These are phyloP conservation scores for Agelaius phoeniceus DNA, from an alignment of 2,113 vertebrate genomes.

Conservation along the genomic window DNA sequence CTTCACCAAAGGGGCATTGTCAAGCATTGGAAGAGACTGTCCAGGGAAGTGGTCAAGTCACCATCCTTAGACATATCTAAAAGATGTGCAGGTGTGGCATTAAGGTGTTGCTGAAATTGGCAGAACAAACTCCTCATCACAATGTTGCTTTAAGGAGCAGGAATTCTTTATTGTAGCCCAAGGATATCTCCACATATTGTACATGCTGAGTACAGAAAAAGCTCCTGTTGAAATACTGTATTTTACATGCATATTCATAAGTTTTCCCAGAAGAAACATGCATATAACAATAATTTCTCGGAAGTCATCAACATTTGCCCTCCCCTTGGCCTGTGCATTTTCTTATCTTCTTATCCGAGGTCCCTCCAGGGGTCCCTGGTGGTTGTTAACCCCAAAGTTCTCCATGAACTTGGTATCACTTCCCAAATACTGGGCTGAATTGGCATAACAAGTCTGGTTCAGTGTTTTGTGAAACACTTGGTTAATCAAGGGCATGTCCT, in stretches of 20 bases:
- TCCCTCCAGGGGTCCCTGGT: accelerated
- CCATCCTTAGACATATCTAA: neutral
- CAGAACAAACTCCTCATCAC: neutral
- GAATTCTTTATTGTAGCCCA: neutral
- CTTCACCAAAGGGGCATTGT: neutral
- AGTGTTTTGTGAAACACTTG: neutral
- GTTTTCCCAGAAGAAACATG: neutral
- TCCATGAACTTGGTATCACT: neutral
- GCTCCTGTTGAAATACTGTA: neutral
- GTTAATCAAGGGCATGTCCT: neutral
- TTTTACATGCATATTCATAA: neutral
- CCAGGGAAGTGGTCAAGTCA: neutral
- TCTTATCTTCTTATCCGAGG: neutral
- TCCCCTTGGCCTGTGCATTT: neutral
- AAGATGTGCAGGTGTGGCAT: accelerated
- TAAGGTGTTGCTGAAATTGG: neutral
- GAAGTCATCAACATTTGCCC: neutral
- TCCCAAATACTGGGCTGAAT: neutral
- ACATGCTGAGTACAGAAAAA: neutral
- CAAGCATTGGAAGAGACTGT: neutral
- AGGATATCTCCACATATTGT: neutral
- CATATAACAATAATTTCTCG: neutral
- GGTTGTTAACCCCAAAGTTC: neutral
- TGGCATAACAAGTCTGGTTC: neutral
- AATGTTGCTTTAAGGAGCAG: neutral